Percentiles rank a stretch among this genome's conserved stretches.
Evolutionary conservation across 1,140 invertebrate species (phyloP).

Genomic region (Lerema accius): DNA sequence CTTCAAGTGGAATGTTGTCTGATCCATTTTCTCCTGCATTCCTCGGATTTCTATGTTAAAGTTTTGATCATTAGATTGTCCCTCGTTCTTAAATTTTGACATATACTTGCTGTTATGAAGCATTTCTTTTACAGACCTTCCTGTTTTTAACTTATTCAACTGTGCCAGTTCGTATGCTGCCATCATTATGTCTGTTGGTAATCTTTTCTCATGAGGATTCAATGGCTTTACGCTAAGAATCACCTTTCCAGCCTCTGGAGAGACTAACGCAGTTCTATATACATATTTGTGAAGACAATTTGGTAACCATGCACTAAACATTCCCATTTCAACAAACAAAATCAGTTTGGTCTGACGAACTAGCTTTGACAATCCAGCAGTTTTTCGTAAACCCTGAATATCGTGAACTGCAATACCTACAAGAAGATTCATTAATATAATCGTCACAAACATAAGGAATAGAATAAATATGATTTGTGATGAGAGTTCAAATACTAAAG

Average conservation of each 20-base stretch:
- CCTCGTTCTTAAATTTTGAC: slow-evolving; percentile 65
- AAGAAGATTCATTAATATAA: slow-evolving; percentile 87
- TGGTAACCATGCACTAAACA: slow-evolving; percentile 84
- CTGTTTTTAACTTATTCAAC: slow-evolving; percentile 70
- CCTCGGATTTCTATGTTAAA: slow-evolving; percentile 70
- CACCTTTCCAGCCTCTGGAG: slow-evolving; percentile 82
- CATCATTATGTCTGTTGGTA: slow-evolving; percentile 86
- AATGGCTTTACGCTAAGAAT: slow-evolving; percentile 86
- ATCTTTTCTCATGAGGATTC: slow-evolving; percentile 85
- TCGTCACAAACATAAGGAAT: slow-evolving; percentile 87
- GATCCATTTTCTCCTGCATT: slow-evolving; percentile 77
- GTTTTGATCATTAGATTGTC: slow-evolving; percentile 54
- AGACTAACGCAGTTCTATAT: slow-evolving; percentile 81
- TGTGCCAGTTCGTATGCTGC: slow-evolving; percentile 85
- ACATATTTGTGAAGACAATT: slow-evolving; percentile 78
- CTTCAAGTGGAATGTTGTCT: slow-evolving; percentile 75
- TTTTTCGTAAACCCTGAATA: slow-evolving; percentile 87
- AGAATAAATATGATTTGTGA: slow-evolving; percentile 85
- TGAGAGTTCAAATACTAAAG: slow-evolving; percentile 81
- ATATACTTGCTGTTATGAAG: slow-evolving; percentile 68
- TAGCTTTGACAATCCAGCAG: slow-evolving; percentile 86
- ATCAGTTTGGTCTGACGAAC: slow-evolving; percentile 87
- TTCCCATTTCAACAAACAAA: slow-evolving; percentile 85
- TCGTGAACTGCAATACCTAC: slow-evolving; percentile 88
- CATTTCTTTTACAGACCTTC: slow-evolving; percentile 68